Base-by-base conservation (phyloP, 2,113 vertebrate species). In the Menura novaehollandiae region DNA sequence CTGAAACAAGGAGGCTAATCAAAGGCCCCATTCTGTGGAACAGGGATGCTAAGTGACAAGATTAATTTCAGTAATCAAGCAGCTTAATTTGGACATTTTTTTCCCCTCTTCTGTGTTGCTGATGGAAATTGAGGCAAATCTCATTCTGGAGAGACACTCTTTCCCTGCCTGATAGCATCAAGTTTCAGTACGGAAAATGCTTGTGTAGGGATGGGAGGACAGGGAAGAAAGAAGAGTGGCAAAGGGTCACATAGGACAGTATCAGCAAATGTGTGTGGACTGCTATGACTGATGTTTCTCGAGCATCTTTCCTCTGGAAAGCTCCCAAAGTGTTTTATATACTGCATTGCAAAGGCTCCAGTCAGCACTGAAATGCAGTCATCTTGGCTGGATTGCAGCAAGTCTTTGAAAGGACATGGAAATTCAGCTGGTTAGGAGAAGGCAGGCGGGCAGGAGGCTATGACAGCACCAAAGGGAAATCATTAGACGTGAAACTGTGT, bases 31-130 rank as follows among this genome's bases (percentile, higher is more conserved):
- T 97, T 98, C 96, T 95, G 92, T 96, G 96, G 97, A 98, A 95
- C 92, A 95, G 97, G 97, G 93, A 96, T 53, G 81, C 96, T 97
- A 98, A 98, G 96, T 97, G 98, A 98, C 98, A 98, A 98, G 98
- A 98, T 98, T 98, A 98, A 98, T 98, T 98, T 98, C 97, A 89
- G 97, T 98, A 98, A 98, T 98, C 97, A 98, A 97, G 98, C 89
- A 96, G 97, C 97, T 97, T 98, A 98, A 98, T 98, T 98, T 98
- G 96, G 97, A 97, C 97, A 78, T 90, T 98, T 97, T 82, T 85
- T 51, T 3, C 46, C 14, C 33, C 62, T 91, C 88, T 94, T 95
- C 87, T 97, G 88, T 97, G 94, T 96, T 96, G 95, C 97, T 98
- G 96, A 98, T 97, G 96, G 97, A 98, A 98, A 98, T 97, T 95